Conservation (phyloP, 1,140 invertebrate genomes). For the Propsilocerus akamusi region DNA sequence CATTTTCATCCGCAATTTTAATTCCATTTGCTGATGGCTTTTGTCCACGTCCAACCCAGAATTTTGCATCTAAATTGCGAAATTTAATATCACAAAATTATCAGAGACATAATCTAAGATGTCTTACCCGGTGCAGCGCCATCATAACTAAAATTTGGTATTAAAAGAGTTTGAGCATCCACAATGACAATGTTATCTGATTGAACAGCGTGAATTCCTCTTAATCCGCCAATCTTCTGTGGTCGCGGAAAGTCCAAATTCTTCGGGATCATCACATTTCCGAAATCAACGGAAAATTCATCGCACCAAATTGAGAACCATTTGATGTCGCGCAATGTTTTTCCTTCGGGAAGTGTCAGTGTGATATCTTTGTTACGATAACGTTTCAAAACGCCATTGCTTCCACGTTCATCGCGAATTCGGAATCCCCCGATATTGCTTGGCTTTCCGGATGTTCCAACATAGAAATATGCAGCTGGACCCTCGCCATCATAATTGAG, state of each 20-base stretch:
- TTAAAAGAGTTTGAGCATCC: slow-evolving; percentile 74
- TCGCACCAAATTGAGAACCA: slow-evolving; percentile 86
- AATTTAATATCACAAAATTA: background rate
- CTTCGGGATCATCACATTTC: slow-evolving; percentile 60
- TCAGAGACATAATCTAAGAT: slow-evolving; percentile 1
- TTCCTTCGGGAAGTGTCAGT: slow-evolving; percentile 67
- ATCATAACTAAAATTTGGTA: slow-evolving; percentile 75
- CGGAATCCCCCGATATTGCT: slow-evolving; percentile 47
- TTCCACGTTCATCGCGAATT: slow-evolving; percentile 62
- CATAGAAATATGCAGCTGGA: slow-evolving; percentile 78
- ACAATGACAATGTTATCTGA: slow-evolving; percentile 75
- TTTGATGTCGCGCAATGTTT: slow-evolving; percentile 56
- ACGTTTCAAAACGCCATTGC: slow-evolving; percentile 42
- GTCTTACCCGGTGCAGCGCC: slow-evolving; percentile 67
- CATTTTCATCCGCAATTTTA: slow-evolving; percentile 73
- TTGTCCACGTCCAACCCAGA: slow-evolving; percentile 69
- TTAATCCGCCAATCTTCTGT: slow-evolving; percentile 52
- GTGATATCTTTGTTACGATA: slow-evolving; percentile 68
- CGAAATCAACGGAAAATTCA: slow-evolving; percentile 77
- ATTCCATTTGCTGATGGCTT: slow-evolving; percentile 60
- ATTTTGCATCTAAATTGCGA: slow-evolving; percentile 63
- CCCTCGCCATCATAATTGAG: slow-evolving; percentile 79
- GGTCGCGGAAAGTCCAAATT: slow-evolving; percentile 65
- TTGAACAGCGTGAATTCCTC: slow-evolving; percentile 61
- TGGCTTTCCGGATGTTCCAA: slow-evolving; percentile 44